phyloP scores from a whole-genome alignment of 2,113 vertebrate species.

The Platysternon megacephalum region DNA sequence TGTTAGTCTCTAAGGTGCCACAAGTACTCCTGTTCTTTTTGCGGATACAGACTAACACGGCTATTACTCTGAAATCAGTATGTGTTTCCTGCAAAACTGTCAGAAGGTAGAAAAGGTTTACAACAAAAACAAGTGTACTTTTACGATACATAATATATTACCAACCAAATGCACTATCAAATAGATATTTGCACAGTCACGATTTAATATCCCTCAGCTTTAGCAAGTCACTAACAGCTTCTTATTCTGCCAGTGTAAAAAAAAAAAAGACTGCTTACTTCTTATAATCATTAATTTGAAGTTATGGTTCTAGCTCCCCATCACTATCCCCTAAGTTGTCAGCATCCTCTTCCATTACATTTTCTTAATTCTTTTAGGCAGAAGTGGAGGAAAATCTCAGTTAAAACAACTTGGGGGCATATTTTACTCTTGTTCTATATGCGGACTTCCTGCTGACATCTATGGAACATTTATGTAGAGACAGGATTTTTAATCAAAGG shows the following conservation, averaged over 20 bases:
- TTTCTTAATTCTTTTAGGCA: neutral
- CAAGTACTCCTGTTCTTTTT: too few relatives aligned
- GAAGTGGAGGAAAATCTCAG: neutral
- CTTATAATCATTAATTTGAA: conserved; percentile 72
- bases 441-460: neutral
- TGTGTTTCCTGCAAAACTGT: conserved; percentile 29
- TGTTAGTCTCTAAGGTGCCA: too few relatives aligned
- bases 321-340: conserved; percentile 29
- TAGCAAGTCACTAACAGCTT: conserved; percentile 71
- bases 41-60: too few relatives aligned
- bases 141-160: conserved; percentile 61
- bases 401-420: neutral
- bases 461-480: neutral
- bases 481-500: neutral
- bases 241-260: conserved; percentile 58
- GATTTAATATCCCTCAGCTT: conserved; percentile 72
- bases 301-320: conserved; percentile 26
- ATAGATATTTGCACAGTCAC: conserved; percentile 68
- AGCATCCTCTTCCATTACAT: neutral
- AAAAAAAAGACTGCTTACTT: conserved; percentile 73
- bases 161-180: conserved; percentile 63
- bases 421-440: neutral
- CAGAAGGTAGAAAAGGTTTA: conserved; percentile 27
- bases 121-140: conserved; percentile 66
- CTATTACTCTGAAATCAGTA: neutral